These are phyloP conservation scores for Atractosteus spatula DNA, from an alignment of 2,113 vertebrate species.

Conservation along the genomic window DNA sequence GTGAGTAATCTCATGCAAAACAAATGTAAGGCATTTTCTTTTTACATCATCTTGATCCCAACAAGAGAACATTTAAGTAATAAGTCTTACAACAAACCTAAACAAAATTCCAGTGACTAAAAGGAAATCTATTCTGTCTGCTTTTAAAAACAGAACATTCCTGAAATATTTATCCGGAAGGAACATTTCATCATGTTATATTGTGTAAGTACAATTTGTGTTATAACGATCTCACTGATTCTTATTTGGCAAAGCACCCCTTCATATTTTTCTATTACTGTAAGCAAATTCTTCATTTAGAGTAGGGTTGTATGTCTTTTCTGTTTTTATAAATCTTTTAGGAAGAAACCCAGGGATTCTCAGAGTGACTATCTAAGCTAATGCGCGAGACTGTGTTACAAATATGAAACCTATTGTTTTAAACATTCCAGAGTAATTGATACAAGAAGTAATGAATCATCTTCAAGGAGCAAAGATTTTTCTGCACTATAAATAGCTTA, in stretches of 20 bases:
- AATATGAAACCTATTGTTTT: constrained; percentile 31
- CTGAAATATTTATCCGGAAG: constrained; percentile 36
- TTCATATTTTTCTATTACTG: constrained; percentile 43
- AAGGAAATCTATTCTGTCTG: constrained; percentile 40
- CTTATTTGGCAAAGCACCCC: constrained; percentile 36
- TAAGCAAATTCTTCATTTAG: background rate
- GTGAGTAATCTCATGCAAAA: constrained; percentile 29
- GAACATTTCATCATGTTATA: constrained; percentile 44
- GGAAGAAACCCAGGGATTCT: background rate
- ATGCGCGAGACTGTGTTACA: constrained; percentile 12
- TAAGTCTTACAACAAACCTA: constrained; percentile 36
- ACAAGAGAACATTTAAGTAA: constrained; percentile 41
- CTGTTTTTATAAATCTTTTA: background rate
- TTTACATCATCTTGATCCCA: constrained; percentile 51
- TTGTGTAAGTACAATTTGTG: constrained; percentile 47
- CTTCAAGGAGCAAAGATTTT: background rate
- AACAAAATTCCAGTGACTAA: constrained; percentile 47
- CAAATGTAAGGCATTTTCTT: constrained; percentile 44
- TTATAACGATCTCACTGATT: constrained; percentile 43
- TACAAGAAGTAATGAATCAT: constrained; percentile 12
- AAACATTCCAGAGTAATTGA: constrained; percentile 29
- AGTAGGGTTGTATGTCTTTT: background rate
- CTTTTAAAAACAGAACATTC: constrained; percentile 46
- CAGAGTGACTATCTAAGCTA: background rate
- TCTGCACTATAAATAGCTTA: background rate